phyloP scores from a whole-genome alignment of 2,113 vertebrate genomes.

The Gallinago undulata region DNA sequence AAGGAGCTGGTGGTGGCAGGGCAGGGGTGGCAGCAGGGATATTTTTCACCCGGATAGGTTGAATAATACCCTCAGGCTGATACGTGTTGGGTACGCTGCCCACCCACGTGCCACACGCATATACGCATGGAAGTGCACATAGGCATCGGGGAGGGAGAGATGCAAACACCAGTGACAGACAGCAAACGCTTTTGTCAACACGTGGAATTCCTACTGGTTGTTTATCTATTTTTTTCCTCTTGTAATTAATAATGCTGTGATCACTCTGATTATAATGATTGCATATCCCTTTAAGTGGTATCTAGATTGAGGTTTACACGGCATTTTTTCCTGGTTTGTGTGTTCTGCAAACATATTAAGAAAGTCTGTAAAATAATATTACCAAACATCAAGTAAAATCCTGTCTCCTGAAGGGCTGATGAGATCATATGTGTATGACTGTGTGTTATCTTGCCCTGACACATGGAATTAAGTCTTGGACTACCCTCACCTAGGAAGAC shows the following conservation, averaged over 20 bases:
- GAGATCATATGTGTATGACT: constrained; percentile 24
- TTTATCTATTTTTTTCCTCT: constrained; percentile 4
- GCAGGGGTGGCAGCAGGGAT: neutral
- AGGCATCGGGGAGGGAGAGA: neutral
- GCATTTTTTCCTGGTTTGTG: constrained; percentile 20
- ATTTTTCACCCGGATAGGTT: neutral
- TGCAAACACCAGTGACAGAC: fast-evolving
- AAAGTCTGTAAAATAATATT: constrained; percentile 24
- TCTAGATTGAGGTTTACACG: neutral
- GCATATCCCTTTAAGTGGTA: constrained; percentile 2
- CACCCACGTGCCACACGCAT: fast-evolving
- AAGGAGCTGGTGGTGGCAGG: fast-evolving
- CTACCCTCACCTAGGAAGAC: constrained; percentile 30
- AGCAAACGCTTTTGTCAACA: neutral
- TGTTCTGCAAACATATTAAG: constrained; percentile 32
- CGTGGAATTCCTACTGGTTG: neutral
- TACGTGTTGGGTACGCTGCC: fast-evolving
- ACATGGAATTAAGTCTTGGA: constrained; percentile 61
- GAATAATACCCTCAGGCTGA: neutral
- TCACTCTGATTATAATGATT: constrained; percentile 33
- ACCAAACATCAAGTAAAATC: constrained; percentile 31
- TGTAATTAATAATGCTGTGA: neutral
- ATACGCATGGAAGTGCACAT: fast-evolving
- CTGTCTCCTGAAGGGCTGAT: constrained; percentile 47
- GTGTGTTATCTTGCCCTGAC: constrained; percentile 55